phyloP scores from a whole-genome alignment of 2,797 vertebrate genomes.

The Lates japonicus region DNA sequence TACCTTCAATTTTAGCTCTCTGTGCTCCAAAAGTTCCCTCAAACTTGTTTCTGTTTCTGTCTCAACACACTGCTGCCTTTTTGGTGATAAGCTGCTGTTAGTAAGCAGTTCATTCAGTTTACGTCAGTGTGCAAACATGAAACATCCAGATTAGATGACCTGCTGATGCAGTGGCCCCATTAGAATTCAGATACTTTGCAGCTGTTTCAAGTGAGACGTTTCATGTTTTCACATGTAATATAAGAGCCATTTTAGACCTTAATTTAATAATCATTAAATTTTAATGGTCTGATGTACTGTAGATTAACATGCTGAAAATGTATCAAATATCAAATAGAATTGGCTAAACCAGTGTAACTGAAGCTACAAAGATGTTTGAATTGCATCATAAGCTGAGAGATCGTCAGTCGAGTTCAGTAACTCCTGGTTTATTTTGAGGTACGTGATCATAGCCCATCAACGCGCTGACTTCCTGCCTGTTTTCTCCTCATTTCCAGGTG shows the following conservation, averaged over 20 bases:
- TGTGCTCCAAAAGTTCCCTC: background rate
- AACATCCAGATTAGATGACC: constrained; percentile 41
- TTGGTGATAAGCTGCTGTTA: constrained; percentile 35
- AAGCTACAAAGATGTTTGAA: background rate
- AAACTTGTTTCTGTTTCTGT: background rate
- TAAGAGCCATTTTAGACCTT: constrained; percentile 20
- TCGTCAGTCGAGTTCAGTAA: background rate
- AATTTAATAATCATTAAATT: constrained; percentile 25
- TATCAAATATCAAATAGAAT: constrained; percentile 14
- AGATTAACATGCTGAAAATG: constrained; percentile 25
- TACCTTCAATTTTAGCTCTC: background rate
- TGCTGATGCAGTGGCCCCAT: background rate
- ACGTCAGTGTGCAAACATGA: constrained; percentile 50
- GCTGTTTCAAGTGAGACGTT: constrained; percentile 33
- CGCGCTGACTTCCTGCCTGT: background rate
- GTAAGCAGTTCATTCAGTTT: constrained; percentile 40
- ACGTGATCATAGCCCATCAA: background rate
- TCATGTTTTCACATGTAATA: constrained; percentile 43
- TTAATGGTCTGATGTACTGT: constrained; percentile 14
- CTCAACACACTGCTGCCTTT: background rate
- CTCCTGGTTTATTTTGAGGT: background rate
- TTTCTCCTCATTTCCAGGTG: constrained; percentile 80
- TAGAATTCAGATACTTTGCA: constrained; percentile 19
- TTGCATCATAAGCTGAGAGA: background rate
- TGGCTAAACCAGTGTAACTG: background rate